Percentiles rank a stretch among this genome's conserved stretches.
phyloP scores from a whole-genome alignment of 2,797 vertebrate species.

The Leuciscus waleckii region DNA sequence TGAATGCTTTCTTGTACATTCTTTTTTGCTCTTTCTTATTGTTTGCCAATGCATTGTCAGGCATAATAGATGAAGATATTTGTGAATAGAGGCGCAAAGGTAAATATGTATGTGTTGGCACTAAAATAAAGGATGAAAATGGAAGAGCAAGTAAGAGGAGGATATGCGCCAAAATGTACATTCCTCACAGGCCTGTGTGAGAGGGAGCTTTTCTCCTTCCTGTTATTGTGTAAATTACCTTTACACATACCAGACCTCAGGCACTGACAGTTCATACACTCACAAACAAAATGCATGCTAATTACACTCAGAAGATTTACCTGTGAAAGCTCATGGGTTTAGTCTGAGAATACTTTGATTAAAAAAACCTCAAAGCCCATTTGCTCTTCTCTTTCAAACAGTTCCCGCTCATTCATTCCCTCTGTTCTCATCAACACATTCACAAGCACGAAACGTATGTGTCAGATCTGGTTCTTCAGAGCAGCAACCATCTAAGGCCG shows the following conservation, averaged over 20 bases:
- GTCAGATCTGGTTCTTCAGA: slow-evolving; percentile 25
- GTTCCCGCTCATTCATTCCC: slow-evolving; percentile 1
- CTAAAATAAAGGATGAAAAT: background rate
- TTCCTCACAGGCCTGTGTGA: background rate
- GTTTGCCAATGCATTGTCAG: background rate
- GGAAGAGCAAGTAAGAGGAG: background rate
- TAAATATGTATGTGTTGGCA: background rate
- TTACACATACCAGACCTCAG: slow-evolving; percentile 1
- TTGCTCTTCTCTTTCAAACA: background rate
- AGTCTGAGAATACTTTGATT: background rate
- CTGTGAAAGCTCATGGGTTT: background rate
- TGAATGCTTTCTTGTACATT: slow-evolving; percentile 9
- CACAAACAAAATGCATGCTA: background rate
- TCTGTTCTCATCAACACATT: slow-evolving; percentile 22
- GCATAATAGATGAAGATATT: background rate
- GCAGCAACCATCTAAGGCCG: slow-evolving; percentile 1
- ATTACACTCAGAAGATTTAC: background rate
- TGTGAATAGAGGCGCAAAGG: background rate
- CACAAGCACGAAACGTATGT: slow-evolving; percentile 3
- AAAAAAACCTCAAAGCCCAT: background rate
- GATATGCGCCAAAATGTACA: background rate
- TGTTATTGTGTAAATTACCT: background rate
- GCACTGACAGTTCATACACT: background rate
- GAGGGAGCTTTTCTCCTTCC: slow-evolving; percentile 10
- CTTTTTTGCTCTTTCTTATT: slow-evolving; percentile 4